Evolutionary conservation across 2,888 invertebrate genomes (phyloP).

Genomic region (Cactoblastis cactorum): DNA sequence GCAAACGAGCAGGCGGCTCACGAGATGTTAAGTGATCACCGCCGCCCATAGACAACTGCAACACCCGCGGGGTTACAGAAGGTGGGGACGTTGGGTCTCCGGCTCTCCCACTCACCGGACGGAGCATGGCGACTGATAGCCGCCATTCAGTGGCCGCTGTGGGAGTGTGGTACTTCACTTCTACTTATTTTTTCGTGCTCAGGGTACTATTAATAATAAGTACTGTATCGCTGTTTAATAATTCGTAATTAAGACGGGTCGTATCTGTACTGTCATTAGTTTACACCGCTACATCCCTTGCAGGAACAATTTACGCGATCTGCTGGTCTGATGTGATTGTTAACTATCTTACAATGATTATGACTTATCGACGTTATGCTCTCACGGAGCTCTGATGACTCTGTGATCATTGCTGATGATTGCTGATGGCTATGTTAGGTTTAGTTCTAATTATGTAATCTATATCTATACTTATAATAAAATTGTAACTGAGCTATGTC

Average conservation of each 20-base stretch:
- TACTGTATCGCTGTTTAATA: too few relatives aligned
- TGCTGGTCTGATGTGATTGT: constrained; percentile 61
- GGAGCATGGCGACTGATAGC: too few relatives aligned
- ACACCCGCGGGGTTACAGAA: too few relatives aligned
- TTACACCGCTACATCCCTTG: constrained; percentile 41
- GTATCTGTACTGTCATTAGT: background rate
- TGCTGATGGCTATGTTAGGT: constrained; percentile 25
- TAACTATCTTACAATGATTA: constrained; percentile 68
- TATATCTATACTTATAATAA: constrained; percentile 20
- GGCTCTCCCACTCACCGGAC: too few relatives aligned
- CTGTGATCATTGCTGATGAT: constrained; percentile 36
- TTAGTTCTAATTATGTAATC: constrained; percentile 28
- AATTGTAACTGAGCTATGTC: background rate
- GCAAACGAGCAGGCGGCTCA: too few relatives aligned
- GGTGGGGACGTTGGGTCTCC: too few relatives aligned
- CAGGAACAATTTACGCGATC: constrained; percentile 70
- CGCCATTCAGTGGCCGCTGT: too few relatives aligned
- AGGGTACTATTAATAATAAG: too few relatives aligned
- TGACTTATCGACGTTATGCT: constrained; percentile 57
- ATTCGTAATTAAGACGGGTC: background rate
- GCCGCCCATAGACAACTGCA: too few relatives aligned
- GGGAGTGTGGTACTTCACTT: too few relatives aligned
- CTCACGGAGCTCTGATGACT: constrained; percentile 40
- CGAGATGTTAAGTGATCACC: too few relatives aligned
- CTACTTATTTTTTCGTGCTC: too few relatives aligned